Conservation (phyloP, 2,113 vertebrate genomes). For the Heterotis niloticus region DNA sequence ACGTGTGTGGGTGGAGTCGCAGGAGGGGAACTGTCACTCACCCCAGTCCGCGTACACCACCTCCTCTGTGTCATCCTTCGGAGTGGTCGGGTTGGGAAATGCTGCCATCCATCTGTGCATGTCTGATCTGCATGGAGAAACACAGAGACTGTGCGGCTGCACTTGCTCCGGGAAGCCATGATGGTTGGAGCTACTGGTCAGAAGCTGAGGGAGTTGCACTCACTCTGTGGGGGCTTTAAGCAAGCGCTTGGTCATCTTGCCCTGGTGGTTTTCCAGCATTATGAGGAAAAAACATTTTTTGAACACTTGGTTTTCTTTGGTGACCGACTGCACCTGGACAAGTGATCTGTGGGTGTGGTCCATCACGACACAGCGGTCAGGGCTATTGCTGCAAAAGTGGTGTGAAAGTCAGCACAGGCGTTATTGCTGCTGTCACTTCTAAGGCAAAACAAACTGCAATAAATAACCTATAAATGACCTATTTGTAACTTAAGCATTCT, state of each 20-base stretch:
- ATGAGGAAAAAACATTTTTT: slow-evolving; percentile 63
- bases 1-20: not conserved
- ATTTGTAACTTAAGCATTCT: too few relatives aligned
- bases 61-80: slow-evolving; percentile 49
- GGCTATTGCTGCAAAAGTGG: slow-evolving; percentile 38
- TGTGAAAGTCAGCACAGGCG: not conserved
- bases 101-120: slow-evolving; percentile 71
- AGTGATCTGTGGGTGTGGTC: slow-evolving; percentile 73
- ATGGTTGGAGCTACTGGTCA: not conserved
- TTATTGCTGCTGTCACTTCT: not conserved
- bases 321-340: slow-evolving; percentile 56
- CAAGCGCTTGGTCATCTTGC: slow-evolving; percentile 57
- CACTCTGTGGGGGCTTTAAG: slow-evolving; percentile 60
- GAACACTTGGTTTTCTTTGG: slow-evolving; percentile 29
- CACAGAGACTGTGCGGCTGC: not conserved
- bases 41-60: slow-evolving; percentile 73
- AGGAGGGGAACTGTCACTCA: slow-evolving; percentile 36
- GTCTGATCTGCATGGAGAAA: slow-evolving; percentile 55
- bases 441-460: not conserved
- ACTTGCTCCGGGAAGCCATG: not conserved
- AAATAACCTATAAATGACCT: not conserved
- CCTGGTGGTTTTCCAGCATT: slow-evolving; percentile 71
- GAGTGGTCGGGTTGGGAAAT: slow-evolving; percentile 53
- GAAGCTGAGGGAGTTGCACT: slow-evolving; percentile 11
- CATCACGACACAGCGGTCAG: slow-evolving; percentile 61